A percentile compares a stretch with the other conserved stretches of the same genome.
These are phyloP conservation scores for Martes martes DNA, from an alignment of 2,113 vertebrate genomes.

Conservation along the genomic window DNA sequence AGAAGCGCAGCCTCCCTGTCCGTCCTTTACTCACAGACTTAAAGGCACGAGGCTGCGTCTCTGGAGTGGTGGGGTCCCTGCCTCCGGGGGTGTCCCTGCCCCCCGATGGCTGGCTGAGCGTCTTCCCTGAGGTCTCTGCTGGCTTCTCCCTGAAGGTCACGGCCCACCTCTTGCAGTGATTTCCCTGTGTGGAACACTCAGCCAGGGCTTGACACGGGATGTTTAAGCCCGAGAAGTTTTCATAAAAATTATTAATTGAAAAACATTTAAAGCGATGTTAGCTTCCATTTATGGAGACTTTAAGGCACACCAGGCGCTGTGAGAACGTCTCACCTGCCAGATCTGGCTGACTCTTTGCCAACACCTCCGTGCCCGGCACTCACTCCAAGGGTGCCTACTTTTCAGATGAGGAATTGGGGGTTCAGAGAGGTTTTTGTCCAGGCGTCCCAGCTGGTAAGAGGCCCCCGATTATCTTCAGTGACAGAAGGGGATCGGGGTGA, in stretches of 20 bases:
- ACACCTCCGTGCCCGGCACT: accelerated
- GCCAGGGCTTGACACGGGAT: background rate
- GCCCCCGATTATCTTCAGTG: background rate
- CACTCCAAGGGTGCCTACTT: background rate
- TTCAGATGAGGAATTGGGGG: background rate
- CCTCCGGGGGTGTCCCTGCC: background rate
- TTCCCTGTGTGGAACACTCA: background rate
- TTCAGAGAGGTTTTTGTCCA: background rate
- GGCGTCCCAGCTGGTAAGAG: background rate
- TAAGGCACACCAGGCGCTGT: background rate
- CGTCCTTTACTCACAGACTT: background rate
- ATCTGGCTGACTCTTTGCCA: background rate
- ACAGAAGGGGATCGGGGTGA: background rate
- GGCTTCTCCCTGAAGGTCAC: background rate
- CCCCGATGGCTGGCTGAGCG: background rate
- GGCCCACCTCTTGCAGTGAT: accelerated
- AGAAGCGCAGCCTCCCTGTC: background rate
- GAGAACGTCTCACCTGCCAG: background rate
- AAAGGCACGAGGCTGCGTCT: accelerated
- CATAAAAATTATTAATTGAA: background rate
- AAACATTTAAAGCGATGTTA: background rate
- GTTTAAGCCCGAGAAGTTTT: background rate
- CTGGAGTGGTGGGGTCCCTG: background rate
- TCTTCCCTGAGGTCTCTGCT: background rate
- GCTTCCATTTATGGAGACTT: background rate